Evolutionary conservation across 2,888 invertebrate genomes (phyloP).

Genomic region (Pyralis farinalis): DNA sequence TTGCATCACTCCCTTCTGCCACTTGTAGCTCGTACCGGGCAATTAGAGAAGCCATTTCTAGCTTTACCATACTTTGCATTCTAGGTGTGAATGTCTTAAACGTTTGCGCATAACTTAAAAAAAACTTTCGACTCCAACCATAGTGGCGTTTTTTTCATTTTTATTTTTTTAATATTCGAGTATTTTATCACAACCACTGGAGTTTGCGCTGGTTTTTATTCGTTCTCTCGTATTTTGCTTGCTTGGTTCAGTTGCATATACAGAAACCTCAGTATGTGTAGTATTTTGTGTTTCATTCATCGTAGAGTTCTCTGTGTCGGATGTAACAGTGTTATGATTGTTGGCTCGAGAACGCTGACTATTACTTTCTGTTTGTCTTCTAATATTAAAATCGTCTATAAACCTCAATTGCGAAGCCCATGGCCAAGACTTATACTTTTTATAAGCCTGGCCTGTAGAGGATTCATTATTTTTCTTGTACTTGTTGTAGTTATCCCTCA

Average conservation of each 20-base stretch:
- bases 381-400: no score
- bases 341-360: no score
- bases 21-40: conserved; percentile 14
- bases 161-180: no score
- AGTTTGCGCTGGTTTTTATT: conserved; percentile 4
- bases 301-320: conserved; percentile 10
- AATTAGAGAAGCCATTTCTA: conserved; percentile 13
- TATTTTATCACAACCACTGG: not conserved
- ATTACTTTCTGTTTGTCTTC: no score
- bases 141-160: no score
- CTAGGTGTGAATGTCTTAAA: conserved; percentile 13
- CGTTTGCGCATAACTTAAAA: conserved; percentile 11
- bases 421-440: no score
- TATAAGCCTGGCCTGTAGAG: no score
- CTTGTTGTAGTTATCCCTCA: no score
- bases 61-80: conserved; percentile 15
- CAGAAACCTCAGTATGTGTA: conserved; percentile 10
- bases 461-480: no score
- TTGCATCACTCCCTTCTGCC: conserved; percentile 13
- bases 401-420: no score
- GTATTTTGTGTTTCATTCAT: conserved; percentile 10
- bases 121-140: no score
- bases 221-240: conserved; percentile 10
- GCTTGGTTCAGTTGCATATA: conserved; percentile 11
- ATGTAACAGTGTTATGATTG: no score